A percentile compares a stretch with the other conserved stretches of the same genome.
Conservation (phyloP, 2,797 vertebrate genomes). For the Neopelma chrysocephalum region DNA sequence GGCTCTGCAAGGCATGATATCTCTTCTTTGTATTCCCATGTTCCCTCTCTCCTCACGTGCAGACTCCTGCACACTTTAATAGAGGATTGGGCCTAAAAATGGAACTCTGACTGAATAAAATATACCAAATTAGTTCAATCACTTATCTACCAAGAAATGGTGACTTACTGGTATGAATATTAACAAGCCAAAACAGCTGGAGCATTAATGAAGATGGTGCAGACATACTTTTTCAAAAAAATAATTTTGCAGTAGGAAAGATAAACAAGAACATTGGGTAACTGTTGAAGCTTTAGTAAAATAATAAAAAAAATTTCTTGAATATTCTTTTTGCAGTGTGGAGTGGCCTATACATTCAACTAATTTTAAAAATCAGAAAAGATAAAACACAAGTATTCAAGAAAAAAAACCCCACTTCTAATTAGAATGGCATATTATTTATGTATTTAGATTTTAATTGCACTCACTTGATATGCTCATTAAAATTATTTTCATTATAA, state of each 20-base stretch:
- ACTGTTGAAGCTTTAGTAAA: neutral
- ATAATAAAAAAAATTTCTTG: neutral
- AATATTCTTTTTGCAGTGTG: neutral
- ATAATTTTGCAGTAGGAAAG: neutral
- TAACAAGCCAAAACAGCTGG: neutral
- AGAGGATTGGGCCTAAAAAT: neutral
- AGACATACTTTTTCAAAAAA: neutral
- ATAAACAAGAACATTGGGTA: neutral
- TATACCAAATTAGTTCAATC: neutral
- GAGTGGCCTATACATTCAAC: neutral
- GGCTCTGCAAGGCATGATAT: neutral
- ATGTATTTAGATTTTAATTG: constrained; percentile 49
- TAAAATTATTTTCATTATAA: constrained; percentile 58
- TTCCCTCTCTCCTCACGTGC: neutral
- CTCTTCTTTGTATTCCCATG: too few relatives aligned
- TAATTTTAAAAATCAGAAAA: neutral
- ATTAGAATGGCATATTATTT: constrained; percentile 47
- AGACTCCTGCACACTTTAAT: neutral
- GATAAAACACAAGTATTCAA: neutral
- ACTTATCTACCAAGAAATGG: constrained; percentile 15
- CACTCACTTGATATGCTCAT: constrained; percentile 28
- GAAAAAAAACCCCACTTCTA: neutral
- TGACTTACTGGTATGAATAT: constrained; percentile 10
- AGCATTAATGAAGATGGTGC: neutral
- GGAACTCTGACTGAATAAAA: neutral